These are phyloP conservation scores for Sebastes vulpes DNA, from an alignment of 2,797 vertebrate species.

Conservation along the genomic window DNA sequence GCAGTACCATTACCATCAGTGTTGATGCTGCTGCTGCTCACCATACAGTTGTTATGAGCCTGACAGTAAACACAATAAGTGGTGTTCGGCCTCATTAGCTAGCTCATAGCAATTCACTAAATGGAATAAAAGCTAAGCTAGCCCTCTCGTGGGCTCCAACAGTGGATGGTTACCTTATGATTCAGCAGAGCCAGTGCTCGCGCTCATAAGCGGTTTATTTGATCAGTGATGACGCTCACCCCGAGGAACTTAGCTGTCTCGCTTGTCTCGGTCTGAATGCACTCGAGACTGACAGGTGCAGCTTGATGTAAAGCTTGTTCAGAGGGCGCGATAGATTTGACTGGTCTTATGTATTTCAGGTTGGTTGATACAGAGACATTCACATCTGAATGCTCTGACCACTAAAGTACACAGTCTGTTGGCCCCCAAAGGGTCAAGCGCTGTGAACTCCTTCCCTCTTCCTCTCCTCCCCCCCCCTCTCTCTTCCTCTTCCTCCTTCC, in stretches of 20 bases:
- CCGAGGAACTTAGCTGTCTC: conserved; percentile 58
- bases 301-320: conserved; percentile 63
- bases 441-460: conserved; percentile 1
- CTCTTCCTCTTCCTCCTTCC: conserved; percentile 47
- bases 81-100: conserved; percentile 13
- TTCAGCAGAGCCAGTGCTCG: conserved; percentile 37
- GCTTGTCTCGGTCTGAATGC: conserved; percentile 45
- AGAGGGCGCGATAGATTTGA: conserved; percentile 25
- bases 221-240: conserved; percentile 66
- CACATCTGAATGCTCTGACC: conserved; percentile 68
- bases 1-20: conserved; percentile 30
- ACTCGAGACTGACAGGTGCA: conserved; percentile 63
- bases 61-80: conserved; percentile 22
- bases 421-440: conserved; percentile 33
- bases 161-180: conserved; percentile 30
- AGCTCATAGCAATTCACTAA: background rate
- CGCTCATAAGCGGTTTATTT: conserved; percentile 62
- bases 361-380: conserved; percentile 56
- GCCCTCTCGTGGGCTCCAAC: background rate
- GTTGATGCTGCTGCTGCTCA: background rate
- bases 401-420: conserved; percentile 34
- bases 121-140: background rate
- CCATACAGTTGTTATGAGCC: conserved; percentile 17
- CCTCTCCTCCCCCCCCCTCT: too few species aligned
- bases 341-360: conserved; percentile 48